A percentile compares a stretch with the other conserved stretches of the same genome.
Conservation (phyloP, 2,113 vertebrate genomes). For the Pagrus major region DNA sequence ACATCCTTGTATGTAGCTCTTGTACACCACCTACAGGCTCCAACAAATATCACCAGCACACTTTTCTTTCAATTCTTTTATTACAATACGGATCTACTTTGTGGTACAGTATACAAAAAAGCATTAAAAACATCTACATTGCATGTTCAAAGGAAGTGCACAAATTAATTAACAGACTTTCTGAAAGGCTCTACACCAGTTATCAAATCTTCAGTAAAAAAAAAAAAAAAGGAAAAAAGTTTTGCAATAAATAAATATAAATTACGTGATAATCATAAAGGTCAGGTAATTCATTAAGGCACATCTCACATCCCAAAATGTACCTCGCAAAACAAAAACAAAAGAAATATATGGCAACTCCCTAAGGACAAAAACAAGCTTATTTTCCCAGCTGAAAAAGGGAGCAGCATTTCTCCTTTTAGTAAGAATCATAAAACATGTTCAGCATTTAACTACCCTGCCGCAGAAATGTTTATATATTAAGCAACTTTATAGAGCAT, state of each 20-base stretch:
- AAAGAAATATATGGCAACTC: conserved; percentile 78
- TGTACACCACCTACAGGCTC: conserved; percentile 40
- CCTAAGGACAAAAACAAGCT: conserved; percentile 75
- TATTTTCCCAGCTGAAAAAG: conserved; percentile 70
- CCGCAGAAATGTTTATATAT: conserved; percentile 71
- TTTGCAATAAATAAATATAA: conserved; percentile 88
- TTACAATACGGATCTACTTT: conserved; percentile 77
- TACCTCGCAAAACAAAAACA: conserved; percentile 75
- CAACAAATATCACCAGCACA: not conserved
- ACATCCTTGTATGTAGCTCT: not conserved
- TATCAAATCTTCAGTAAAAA: conserved; percentile 77
- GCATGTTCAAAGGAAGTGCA: conserved; percentile 84
- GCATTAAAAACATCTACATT: conserved; percentile 65
- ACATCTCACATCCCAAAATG: conserved; percentile 80
- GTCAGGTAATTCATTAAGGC: conserved; percentile 82
- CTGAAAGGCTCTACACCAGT: conserved; percentile 71
- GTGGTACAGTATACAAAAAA: conserved; percentile 81
- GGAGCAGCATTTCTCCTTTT: conserved; percentile 73
- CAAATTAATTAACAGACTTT: conserved; percentile 72
- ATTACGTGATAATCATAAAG: conserved; percentile 81
- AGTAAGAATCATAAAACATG: conserved; percentile 67
- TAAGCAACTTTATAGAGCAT: conserved; percentile 66
- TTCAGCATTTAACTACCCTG: conserved; percentile 78
- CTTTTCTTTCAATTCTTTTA: conserved; percentile 32
- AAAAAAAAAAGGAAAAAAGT: conserved; percentile 59